These are phyloP conservation scores for Callitettix versicolor DNA, from an alignment of 1,140 invertebrate species.

Conservation along the genomic window DNA sequence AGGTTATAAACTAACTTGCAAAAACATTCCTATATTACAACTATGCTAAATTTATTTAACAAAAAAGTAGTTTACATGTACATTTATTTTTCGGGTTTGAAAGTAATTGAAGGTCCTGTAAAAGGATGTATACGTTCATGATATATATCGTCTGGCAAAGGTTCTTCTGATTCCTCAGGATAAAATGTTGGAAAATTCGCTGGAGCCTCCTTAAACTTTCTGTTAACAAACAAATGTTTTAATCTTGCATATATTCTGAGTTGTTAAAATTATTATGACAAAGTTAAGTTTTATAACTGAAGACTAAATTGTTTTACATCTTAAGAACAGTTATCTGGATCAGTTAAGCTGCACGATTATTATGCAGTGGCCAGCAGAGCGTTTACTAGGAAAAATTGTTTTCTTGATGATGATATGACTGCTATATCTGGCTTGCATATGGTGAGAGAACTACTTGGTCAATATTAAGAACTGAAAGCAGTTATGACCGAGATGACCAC, in stretches of 20 bases:
- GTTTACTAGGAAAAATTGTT: no score
- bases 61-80: no score
- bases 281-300: not conserved
- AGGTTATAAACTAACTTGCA: no score
- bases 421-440: no score
- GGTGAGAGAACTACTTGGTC: no score
- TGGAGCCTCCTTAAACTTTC: conserved; percentile 46
- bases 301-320: not conserved
- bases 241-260: not conserved
- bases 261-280: not conserved
- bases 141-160: conserved; percentile 57
- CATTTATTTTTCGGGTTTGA: conserved; percentile 37
- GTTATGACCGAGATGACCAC: no score
- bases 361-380: no score
- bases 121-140: conserved; percentile 60
- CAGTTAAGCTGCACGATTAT: no score
- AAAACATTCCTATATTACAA: no score
- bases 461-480: no score
- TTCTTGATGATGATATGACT: no score
- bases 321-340: not conserved
- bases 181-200: conserved; percentile 73
- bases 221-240: conserved; percentile 21
- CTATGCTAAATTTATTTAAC: not conserved
- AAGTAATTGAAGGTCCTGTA: conserved; percentile 53
- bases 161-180: conserved; percentile 40